These are phyloP conservation scores for Cyphomyrus discorhynchus DNA, from an alignment of 2,113 vertebrate species.

Conservation along the genomic window DNA sequence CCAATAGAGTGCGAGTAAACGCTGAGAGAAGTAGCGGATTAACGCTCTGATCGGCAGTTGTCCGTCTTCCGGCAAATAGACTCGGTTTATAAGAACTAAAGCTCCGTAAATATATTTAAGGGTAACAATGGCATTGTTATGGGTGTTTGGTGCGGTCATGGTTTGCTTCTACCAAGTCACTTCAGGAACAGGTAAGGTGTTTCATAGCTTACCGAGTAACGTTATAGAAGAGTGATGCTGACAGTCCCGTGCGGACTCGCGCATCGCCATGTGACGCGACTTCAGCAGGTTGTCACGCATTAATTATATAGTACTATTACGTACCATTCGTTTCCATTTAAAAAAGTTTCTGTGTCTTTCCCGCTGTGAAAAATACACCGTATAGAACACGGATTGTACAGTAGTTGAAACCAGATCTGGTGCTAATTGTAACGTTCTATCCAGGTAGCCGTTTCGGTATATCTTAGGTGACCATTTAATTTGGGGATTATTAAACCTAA, in stretches of 20 bases:
- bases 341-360: neutral
- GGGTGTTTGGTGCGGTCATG: constrained; percentile 47
- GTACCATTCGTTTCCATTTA: neutral
- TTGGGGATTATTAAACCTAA: neutral
- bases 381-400: neutral
- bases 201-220: neutral
- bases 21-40: neutral
- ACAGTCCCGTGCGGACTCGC: neutral
- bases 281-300: neutral
- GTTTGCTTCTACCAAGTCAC: constrained; percentile 45
- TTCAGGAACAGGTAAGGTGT: constrained; percentile 58
- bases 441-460: neutral
- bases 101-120: neutral
- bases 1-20: neutral
- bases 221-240: neutral
- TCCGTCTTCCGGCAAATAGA: neutral
- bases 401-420: neutral
- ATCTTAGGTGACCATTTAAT: neutral
- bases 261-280: neutral
- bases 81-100: neutral
- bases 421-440: neutral
- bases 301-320: neutral
- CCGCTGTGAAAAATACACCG: neutral
- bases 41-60: neutral
- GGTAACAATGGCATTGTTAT: constrained; percentile 50